Evolutionary conservation across 1,140 invertebrate species (phyloP), one percentile per base, ranked within the genome.

Genomic region (Drosophila leontia): DNA sequence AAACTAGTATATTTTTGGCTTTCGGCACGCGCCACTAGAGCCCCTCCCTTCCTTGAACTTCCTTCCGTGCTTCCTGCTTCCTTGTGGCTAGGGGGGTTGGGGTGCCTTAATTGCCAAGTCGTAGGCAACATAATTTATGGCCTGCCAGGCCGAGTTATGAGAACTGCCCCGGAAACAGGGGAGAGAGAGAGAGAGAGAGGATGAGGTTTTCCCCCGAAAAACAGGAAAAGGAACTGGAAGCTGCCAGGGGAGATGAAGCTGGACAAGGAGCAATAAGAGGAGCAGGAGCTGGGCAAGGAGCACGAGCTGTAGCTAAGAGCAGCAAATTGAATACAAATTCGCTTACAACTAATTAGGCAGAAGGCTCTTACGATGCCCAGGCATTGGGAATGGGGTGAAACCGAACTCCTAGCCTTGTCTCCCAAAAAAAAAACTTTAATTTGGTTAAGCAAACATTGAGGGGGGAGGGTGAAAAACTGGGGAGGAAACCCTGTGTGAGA

Each of bases 281-380:
- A 44, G n/a, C n/a, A 32, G 1, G 44, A 7, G 23, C 1, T 23
- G 34, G 39, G 12, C 8, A 35, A 17, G 39, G 32, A 32, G 51
- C 35, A 13, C 19, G 17, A 23, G 42, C 44, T 45, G 62, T 58
- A 45, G 34, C 53, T 35, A 12, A 41, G 32, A 59, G 78, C 34
- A 47, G 58, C 77, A 88, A 87, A 87, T 87, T 87, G 83, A 87
- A 87, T 87, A 87, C 76, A 87, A 87, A 87, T 88, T 83, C 80
- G 72, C 80, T 87, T 88, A 83, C 77, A 88, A 88, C 80, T 87
- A 87, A 87, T 87, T 87, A 87, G 76, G 65, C 79, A 72, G 65
- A 78, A 75, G 64, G 61, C 67, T 55, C 39, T 55, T 45, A 42
- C 63, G 50, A n/a, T 19, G 19, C 39, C n/a, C n/a, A 15, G 57